A percentile compares a stretch with the other conserved stretches of the same genome.
These are phyloP conservation scores for Cecropterus lyciades DNA, from an alignment of 1,140 invertebrate genomes.

Conservation along the genomic window DNA sequence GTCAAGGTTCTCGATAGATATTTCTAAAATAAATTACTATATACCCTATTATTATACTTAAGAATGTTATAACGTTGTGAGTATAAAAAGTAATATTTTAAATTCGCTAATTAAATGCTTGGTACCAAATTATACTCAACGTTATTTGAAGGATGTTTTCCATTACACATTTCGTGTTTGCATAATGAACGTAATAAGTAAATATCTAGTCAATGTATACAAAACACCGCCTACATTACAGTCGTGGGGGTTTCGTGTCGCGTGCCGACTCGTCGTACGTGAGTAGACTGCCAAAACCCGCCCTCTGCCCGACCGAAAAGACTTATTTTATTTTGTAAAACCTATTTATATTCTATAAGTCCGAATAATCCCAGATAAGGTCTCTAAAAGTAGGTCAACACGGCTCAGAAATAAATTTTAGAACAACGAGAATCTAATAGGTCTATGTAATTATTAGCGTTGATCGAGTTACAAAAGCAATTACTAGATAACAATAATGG, in stretches of 20 bases:
- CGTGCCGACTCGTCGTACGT: conserved; percentile 7
- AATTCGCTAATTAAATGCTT: no score
- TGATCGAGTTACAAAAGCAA: no score
- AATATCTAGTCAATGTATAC: neutral
- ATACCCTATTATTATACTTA: no score
- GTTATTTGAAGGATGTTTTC: neutral
- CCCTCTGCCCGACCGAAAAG: neutral
- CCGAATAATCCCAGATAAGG: neutral
- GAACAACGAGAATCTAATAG: no score
- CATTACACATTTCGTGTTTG: neutral
- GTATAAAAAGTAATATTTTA: no score
- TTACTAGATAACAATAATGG: no score
- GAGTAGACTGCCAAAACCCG: neutral
- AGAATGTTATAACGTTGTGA: no score
- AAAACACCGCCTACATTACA: conserved; percentile 2
- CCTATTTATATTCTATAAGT: conserved; percentile 9
- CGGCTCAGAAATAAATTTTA: no score
- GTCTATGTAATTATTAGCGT: no score
- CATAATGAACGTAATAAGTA: neutral
- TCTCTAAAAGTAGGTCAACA: neutral
- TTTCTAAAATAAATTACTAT: no score
- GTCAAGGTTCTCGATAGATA: no score
- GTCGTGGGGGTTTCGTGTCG: neutral
- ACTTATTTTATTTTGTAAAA: conserved; percentile 22
- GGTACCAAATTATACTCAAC: neutral